Percentiles rank a stretch among this genome's conserved stretches.
These are phyloP conservation scores for Reticulitermes speratus DNA, from an alignment of 1,140 invertebrate genomes.

Conservation along the genomic window DNA sequence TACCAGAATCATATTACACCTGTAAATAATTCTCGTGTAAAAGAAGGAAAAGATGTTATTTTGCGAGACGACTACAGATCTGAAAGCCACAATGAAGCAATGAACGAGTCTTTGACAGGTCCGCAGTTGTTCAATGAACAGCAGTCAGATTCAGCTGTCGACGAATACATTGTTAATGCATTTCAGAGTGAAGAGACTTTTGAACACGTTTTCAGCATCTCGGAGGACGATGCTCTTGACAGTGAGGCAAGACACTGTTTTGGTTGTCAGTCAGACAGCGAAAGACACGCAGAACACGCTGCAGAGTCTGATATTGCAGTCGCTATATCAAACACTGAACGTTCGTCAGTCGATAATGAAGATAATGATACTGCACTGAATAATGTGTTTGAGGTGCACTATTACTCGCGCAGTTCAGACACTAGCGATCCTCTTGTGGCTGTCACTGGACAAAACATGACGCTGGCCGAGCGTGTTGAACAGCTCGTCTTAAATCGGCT, in stretches of 20 bases:
- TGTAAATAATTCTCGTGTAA: background rate
- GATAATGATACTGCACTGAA: background rate
- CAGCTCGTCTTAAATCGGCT: constrained; percentile 2
- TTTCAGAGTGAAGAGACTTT: background rate
- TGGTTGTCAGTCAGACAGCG: background rate
- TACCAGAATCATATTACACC: background rate
- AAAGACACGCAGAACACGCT: background rate
- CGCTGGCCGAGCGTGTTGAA: background rate
- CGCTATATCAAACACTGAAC: background rate
- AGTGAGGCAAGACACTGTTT: background rate
- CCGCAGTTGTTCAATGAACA: background rate
- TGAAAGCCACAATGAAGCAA: background rate
- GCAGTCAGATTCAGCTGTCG: background rate
- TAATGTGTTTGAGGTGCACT: background rate
- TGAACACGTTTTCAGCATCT: background rate
- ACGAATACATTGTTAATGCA: background rate
- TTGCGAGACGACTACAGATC: background rate
- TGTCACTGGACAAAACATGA: background rate
- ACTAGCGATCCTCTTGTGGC: too few species aligned
- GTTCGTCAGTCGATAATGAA: background rate
- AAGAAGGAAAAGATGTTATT: background rate
- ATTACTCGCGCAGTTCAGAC: background rate
- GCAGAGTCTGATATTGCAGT: background rate
- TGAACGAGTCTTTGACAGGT: background rate
- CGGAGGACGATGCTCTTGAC: background rate